phyloP scores from a whole-genome alignment of 2,888 invertebrate genomes.

The Erynnis tages region DNA sequence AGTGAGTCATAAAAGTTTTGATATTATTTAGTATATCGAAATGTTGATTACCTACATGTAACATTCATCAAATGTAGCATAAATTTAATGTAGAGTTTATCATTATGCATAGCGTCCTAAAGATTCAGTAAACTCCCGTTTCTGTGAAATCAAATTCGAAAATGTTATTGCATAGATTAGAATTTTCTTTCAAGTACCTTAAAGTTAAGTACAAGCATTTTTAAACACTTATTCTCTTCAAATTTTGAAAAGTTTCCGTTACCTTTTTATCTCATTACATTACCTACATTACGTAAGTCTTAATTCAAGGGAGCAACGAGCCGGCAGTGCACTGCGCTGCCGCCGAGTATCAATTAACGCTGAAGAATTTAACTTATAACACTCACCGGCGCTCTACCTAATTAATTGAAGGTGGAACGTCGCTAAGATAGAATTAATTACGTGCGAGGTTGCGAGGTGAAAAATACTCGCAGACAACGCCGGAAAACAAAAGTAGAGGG shows the following conservation, averaged over 20 bases:
- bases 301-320: conserved; percentile 18
- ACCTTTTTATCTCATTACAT: conserved; percentile 3
- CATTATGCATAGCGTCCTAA: no score
- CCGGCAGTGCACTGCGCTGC: conserved; percentile 2
- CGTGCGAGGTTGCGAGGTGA: conserved; percentile 27
- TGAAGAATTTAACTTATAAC: conserved; percentile 37
- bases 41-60: no score
- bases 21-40: no score
- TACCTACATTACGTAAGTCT: conserved; percentile 3
- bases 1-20: no score
- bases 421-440: conserved; percentile 31
- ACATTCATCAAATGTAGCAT: no score
- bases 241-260: not conserved
- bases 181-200: no score
- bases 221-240: not conserved
- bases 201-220: no score
- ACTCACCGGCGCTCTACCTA: conserved; percentile 30
- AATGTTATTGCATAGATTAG: no score
- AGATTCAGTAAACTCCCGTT: no score
- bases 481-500: conserved; percentile 10
- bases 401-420: conserved; percentile 36
- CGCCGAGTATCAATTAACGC: conserved; percentile 31
- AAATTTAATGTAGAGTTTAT: no score
- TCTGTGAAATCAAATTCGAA: no score
- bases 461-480: conserved; percentile 19